Percentiles rank a stretch among this genome's conserved stretches.
phyloP scores from a whole-genome alignment of 2,888 invertebrate species.

The Rhingia rostrata region DNA sequence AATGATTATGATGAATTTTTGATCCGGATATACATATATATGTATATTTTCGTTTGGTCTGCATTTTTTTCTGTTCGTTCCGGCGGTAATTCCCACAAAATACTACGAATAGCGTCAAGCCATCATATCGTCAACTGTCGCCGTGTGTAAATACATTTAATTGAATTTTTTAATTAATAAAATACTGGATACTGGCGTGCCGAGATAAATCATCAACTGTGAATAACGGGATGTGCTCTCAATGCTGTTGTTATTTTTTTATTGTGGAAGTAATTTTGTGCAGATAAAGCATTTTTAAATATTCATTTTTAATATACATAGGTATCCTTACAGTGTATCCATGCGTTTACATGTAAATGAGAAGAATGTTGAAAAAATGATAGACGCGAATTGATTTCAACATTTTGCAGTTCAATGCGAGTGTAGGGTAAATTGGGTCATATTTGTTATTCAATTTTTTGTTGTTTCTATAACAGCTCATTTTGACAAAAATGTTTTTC shows the following conservation, averaged over 20 bases:
- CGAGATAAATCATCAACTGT: constrained; percentile 51
- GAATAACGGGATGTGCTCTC: constrained; percentile 11
- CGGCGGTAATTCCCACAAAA: constrained; percentile 54
- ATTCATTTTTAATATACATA: constrained; percentile 44
- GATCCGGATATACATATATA: constrained; percentile 39
- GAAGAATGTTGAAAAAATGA: too few species aligned
- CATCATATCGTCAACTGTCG: constrained; percentile 70
- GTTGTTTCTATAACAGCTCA: too few species aligned
- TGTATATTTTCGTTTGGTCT: constrained; percentile 19
- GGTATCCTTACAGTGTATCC: not conserved
- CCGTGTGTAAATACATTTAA: constrained; percentile 67
- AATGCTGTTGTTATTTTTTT: constrained; percentile 14
- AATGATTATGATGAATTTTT: constrained; percentile 74
- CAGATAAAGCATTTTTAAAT: constrained; percentile 61
- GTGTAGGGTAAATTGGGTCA: too few species aligned
- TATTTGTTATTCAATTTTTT: too few species aligned
- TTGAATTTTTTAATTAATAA: constrained; percentile 74
- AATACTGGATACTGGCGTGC: constrained; percentile 58
- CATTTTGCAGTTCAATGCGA: too few species aligned
- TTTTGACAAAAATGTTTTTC: too few species aligned
- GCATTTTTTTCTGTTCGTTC: constrained; percentile 29
- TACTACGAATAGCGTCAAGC: constrained; percentile 26
- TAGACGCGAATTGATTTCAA: too few species aligned
- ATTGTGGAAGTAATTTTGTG: constrained; percentile 51
- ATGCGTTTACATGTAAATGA: too few species aligned